Percentiles rank a stretch among this genome's conserved stretches.
Evolutionary conservation across 2,797 vertebrate species (phyloP).

Genomic region (Myotis planiceps): DNA sequence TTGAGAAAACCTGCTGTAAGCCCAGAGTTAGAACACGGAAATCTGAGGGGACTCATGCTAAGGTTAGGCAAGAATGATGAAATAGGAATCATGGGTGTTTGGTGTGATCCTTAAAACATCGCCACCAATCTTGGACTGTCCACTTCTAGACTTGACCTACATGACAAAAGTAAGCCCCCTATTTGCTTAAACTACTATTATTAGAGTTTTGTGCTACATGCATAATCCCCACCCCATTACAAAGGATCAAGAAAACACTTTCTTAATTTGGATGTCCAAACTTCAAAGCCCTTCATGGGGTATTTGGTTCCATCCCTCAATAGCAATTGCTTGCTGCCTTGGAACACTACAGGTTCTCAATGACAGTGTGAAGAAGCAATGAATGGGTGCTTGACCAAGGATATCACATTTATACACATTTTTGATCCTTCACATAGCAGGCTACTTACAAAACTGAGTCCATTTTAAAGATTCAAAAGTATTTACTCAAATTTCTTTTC

Average conservation of each 20-base stretch:
- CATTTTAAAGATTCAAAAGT: neutral
- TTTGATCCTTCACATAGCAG: neutral
- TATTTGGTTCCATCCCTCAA: neutral
- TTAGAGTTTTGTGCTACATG: neutral
- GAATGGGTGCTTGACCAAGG: neutral
- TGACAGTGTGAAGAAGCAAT: neutral
- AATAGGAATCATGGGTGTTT: neutral
- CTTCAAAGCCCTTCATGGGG: neutral
- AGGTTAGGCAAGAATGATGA: neutral
- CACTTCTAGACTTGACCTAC: neutral
- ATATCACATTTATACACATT: neutral
- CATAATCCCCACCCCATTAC: neutral
- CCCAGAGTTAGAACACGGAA: neutral
- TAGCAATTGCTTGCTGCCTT: neutral
- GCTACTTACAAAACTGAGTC: neutral
- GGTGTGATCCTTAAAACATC: neutral
- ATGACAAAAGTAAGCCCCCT: neutral
- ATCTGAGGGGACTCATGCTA: neutral
- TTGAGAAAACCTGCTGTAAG: neutral
- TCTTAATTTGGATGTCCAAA: neutral
- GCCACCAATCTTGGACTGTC: neutral
- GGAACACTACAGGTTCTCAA: neutral
- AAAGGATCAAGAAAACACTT: neutral
- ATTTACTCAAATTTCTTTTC: too few relatives aligned
- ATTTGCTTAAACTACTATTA: neutral